Evolutionary conservation across 2,797 vertebrate genomes (phyloP).

Genomic region (Cyclopterus lumpus): DNA sequence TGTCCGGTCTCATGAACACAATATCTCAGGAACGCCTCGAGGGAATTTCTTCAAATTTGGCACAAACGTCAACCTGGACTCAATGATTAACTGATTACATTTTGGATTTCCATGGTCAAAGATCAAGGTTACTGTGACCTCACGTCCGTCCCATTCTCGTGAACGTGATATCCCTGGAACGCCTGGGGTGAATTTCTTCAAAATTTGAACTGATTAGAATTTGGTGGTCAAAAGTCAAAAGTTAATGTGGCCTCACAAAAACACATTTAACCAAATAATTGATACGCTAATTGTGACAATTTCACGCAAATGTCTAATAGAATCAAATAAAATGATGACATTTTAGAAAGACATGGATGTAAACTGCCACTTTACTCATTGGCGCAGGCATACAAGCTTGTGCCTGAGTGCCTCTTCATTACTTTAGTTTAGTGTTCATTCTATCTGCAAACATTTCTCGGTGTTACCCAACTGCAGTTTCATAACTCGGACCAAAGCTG

Average conservation of each 20-base stretch:
- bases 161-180: background rate
- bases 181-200: no score
- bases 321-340: background rate
- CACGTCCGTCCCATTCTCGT: background rate
- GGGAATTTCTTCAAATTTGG: no score
- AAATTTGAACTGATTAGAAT: background rate
- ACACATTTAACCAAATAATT: background rate
- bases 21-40: no score
- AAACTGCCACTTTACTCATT: background rate
- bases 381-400: background rate
- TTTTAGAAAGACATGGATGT: background rate
- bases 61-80: no score
- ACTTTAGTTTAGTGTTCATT: conserved; percentile 26
- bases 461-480: conserved; percentile 58
- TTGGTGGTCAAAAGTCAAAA: background rate
- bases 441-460: conserved; percentile 22
- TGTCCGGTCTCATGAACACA: no score
- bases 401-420: conserved; percentile 13
- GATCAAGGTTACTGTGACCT: background rate
- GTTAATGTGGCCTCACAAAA: background rate
- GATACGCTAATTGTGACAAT: background rate
- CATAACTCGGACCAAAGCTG: conserved; percentile 66
- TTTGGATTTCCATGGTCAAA: background rate
- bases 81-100: no score
- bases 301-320: background rate